phyloP scores from a whole-genome alignment of 2,888 invertebrate genomes.

The Cryptocephalus primarius region DNA sequence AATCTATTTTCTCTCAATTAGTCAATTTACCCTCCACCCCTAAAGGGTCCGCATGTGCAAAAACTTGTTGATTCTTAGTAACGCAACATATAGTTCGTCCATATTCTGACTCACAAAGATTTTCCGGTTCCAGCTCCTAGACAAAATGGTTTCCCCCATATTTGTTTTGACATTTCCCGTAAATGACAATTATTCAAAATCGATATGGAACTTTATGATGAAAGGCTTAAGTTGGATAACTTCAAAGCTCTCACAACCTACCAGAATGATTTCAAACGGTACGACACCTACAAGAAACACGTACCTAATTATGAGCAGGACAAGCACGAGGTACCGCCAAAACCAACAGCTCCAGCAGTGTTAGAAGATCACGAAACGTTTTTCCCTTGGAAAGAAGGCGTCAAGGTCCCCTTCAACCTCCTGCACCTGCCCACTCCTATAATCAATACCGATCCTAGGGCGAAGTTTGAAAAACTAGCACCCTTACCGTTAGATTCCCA shows the following conservation, averaged over 20 bases:
- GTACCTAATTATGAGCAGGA: constrained; percentile 12
- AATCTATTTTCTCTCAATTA: too few relatives aligned
- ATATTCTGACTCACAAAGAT: not conserved
- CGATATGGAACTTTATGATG: constrained; percentile 19
- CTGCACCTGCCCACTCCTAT: constrained; percentile 28
- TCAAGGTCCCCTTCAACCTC: constrained; percentile 28
- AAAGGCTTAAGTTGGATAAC: constrained; percentile 20
- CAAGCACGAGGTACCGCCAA: constrained; percentile 12
- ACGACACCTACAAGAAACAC: constrained; percentile 8
- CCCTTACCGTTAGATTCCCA: constrained; percentile 12
- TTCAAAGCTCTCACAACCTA: constrained; percentile 26
- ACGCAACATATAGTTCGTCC: not conserved
- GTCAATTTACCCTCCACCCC: too few relatives aligned
- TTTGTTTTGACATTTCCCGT: too few relatives aligned
- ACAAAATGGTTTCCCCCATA: not conserved
- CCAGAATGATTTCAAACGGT: constrained; percentile 24
- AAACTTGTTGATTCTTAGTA: too few relatives aligned
- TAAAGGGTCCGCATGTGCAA: too few relatives aligned
- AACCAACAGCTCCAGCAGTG: constrained; percentile 11
- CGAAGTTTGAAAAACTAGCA: constrained; percentile 13
- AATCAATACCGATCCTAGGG: constrained; percentile 22
- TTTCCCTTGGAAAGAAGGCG: constrained; percentile 17
- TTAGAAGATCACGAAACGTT: constrained; percentile 25
- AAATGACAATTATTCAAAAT: not conserved
- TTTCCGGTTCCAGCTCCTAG: not conserved